Conservation (phyloP, 1,140 invertebrate genomes). For the Musca vetustissima region DNA sequence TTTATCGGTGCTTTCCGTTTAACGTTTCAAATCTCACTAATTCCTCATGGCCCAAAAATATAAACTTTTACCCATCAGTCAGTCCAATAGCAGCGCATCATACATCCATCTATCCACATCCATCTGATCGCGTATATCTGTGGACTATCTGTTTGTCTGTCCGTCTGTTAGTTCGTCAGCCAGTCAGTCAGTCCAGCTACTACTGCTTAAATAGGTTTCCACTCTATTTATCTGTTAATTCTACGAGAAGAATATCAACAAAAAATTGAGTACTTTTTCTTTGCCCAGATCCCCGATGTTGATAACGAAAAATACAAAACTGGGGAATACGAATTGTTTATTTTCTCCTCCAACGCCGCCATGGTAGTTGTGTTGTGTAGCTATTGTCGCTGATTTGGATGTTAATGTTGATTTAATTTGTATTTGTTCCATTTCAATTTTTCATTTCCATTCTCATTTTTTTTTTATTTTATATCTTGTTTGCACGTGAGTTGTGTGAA, state of each 20-base stretch:
- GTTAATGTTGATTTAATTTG: slow-evolving; percentile 11
- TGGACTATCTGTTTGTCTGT: too few species aligned
- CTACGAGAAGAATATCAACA: neutral
- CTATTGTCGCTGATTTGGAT: neutral
- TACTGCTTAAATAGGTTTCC: too few species aligned
- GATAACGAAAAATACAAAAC: too few species aligned
- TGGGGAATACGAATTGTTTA: too few species aligned
- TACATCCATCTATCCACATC: too few species aligned
- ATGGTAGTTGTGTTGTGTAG: neutral
- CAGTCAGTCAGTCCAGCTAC: too few species aligned
- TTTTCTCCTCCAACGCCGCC: too few species aligned
- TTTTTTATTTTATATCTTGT: neutral
- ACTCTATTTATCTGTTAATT: neutral
- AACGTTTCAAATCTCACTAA: slow-evolving; percentile 15
- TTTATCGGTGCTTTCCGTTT: neutral
- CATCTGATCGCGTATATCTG: too few species aligned
- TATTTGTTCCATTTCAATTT: slow-evolving; percentile 6
- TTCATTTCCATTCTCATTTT: neutral
- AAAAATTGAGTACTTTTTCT: slow-evolving; percentile 15
- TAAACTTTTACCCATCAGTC: slow-evolving; percentile 7
- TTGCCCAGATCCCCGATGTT: neutral
- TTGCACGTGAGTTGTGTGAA: slow-evolving; percentile 14
- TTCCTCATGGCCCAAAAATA: neutral
- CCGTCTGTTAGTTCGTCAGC: too few species aligned
- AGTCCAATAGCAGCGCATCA: neutral